These are phyloP conservation scores for Microplitis deprimator DNA, from an alignment of 2,888 invertebrate species.

Conservation along the genomic window DNA sequence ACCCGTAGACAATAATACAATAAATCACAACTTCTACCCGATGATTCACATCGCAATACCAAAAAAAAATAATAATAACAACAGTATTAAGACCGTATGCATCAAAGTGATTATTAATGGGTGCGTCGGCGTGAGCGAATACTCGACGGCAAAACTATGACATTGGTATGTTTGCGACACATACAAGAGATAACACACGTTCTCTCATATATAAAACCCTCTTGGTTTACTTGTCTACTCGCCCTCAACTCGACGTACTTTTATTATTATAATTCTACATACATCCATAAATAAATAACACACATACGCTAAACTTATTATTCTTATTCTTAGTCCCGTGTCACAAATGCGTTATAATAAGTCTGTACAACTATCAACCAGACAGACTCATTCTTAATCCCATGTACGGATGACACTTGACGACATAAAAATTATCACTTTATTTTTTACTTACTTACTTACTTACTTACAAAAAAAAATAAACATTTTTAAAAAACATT, in stretches of 20 bases:
- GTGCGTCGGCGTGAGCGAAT: slow-evolving; percentile 64
- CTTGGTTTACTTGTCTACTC: too few species aligned
- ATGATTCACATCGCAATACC: background rate
- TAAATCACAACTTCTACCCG: background rate
- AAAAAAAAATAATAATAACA: slow-evolving; percentile 47
- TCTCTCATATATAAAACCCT: background rate
- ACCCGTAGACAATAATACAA: background rate
- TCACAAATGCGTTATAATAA: slow-evolving; percentile 49
- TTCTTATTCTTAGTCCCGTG: slow-evolving; percentile 18
- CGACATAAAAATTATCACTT: slow-evolving; percentile 13
- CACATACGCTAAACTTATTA: background rate
- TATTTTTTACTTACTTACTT: background rate
- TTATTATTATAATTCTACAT: slow-evolving; percentile 2
- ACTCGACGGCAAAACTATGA: slow-evolving; percentile 57
- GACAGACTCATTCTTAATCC: slow-evolving; percentile 49
- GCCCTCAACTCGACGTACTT: background rate
- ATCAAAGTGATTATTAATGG: slow-evolving; percentile 70
- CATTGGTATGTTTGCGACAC: slow-evolving; percentile 62
- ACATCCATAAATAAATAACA: background rate
- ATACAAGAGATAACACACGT: slow-evolving; percentile 38
- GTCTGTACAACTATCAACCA: slow-evolving; percentile 50
- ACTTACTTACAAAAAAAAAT: background rate
- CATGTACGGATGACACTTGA: slow-evolving; percentile 3
- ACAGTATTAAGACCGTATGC: slow-evolving; percentile 64
- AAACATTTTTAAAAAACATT: background rate